A percentile compares a stretch with the other conserved stretches of the same genome.
Evolutionary conservation across 2,888 invertebrate genomes (phyloP).

Genomic region (Lomographa bimaculata): DNA sequence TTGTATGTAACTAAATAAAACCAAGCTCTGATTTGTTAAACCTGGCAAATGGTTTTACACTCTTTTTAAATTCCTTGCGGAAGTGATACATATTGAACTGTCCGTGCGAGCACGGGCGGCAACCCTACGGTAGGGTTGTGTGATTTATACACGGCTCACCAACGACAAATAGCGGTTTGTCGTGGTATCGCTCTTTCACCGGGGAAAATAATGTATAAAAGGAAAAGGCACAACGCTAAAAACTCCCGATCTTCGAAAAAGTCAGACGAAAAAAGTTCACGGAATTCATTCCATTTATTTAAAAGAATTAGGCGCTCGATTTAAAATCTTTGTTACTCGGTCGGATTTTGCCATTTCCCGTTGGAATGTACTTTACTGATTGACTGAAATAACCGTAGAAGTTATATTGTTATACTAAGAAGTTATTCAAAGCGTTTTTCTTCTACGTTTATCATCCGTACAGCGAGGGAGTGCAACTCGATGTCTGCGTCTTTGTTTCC

Average conservation of each 20-base stretch:
- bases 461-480: too few species aligned
- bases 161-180: constrained; percentile 80
- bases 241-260: constrained; percentile 34
- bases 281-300: constrained; percentile 12
- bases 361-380: constrained; percentile 13
- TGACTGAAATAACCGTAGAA: too few species aligned
- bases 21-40: constrained; percentile 24
- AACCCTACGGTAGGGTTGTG: constrained; percentile 58
- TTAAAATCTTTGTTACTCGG: constrained; percentile 4
- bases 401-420: too few species aligned
- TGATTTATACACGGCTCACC: constrained; percentile 72
- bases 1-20: too few species aligned
- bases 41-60: constrained; percentile 30
- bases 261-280: constrained; percentile 11
- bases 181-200: constrained; percentile 71
- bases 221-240: constrained; percentile 51
- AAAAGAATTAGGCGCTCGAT: constrained; percentile 34
- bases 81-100: constrained; percentile 45
- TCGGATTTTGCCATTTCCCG: constrained; percentile 4
- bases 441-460: too few species aligned
- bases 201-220: constrained; percentile 69
- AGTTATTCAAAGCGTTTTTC: too few species aligned
- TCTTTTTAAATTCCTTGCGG: constrained; percentile 30
- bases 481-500: too few species aligned
- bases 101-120: constrained; percentile 40